Conservation (phyloP, 2,797 vertebrate species). For the Telmatherina bonti region DNA sequence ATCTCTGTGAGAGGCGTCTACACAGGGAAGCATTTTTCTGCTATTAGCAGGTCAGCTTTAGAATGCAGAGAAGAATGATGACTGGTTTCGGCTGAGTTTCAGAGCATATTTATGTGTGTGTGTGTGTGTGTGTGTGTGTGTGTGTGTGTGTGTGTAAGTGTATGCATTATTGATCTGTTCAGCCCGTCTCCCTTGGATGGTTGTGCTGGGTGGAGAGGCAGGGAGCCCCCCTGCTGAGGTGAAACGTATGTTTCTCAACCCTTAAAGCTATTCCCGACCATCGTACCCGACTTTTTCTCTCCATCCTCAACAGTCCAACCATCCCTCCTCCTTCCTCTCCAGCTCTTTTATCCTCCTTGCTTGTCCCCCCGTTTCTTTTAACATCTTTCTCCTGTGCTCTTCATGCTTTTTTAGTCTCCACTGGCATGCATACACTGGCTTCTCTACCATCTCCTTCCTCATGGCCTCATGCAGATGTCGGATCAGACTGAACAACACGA, state of each 20-base stretch:
- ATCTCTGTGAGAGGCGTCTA: constrained; percentile 6
- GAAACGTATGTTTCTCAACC: constrained; percentile 53
- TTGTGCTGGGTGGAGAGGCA: constrained; percentile 35
- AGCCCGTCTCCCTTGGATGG: constrained; percentile 32
- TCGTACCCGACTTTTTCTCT: constrained; percentile 24
- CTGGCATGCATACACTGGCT: constrained; percentile 15
- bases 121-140: constrained; percentile 19
- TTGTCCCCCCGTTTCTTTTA: no score
- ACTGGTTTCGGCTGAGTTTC: constrained; percentile 11
- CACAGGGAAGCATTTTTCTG: constrained; percentile 31
- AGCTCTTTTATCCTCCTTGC: constrained; percentile 15
- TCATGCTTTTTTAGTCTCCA: constrained; percentile 9
- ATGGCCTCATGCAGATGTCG: constrained; percentile 45
- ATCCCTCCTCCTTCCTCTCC: not conserved
- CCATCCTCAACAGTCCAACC: not conserved
- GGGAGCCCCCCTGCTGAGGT: constrained; percentile 25
- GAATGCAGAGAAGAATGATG: constrained; percentile 34
- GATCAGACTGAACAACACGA: constrained; percentile 60
- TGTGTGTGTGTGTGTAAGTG: constrained; percentile 15
- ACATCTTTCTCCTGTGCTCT: no score
- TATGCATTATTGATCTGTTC: constrained; percentile 54
- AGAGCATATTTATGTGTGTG: constrained; percentile 15
- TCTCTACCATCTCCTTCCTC: constrained; percentile 22
- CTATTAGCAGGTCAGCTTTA: constrained; percentile 48
- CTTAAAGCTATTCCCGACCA: constrained; percentile 30